phyloP scores from a whole-genome alignment of 2,888 invertebrate species.

The Metalampra italica region DNA sequence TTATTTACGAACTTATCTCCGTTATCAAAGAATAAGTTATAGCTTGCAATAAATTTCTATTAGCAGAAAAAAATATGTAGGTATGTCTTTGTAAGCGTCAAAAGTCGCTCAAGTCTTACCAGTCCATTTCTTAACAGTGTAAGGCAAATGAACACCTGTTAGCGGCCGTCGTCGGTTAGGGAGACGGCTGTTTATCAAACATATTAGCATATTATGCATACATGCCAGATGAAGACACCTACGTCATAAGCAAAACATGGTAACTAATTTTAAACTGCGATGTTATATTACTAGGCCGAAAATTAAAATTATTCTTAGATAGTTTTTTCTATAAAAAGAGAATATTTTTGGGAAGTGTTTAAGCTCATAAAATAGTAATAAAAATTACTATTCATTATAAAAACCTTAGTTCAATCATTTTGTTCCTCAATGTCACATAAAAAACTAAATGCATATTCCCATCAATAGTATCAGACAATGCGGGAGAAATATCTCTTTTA shows the following conservation, averaged over 20 bases:
- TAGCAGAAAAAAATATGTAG: too few species aligned
- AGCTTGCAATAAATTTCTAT: too few species aligned
- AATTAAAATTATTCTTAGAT: too few species aligned
- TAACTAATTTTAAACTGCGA: conserved; percentile 41
- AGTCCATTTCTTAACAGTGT: conserved; percentile 28
- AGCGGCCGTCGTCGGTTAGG: conserved; percentile 27
- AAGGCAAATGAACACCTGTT: conserved; percentile 39
- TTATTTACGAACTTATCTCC: too few species aligned
- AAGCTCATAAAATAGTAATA: too few species aligned
- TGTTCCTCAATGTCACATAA: conserved; percentile 19
- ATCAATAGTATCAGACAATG: conserved; percentile 58
- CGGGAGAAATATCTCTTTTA: conserved; percentile 60
- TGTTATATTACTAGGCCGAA: conserved; percentile 9
- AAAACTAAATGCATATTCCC: conserved; percentile 30
- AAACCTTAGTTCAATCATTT: neutral
- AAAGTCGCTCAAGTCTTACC: conserved; percentile 23
- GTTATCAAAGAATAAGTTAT: too few species aligned
- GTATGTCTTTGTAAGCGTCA: conserved; percentile 15
- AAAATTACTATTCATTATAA: too few species aligned
- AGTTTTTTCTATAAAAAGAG: too few species aligned
- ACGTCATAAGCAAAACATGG: conserved; percentile 45
- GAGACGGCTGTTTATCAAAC: conserved; percentile 38
- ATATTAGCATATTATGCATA: conserved; percentile 58
- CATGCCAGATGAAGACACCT: conserved; percentile 46
- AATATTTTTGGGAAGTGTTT: too few species aligned